Conservation (phyloP, 2,113 vertebrate species). For the Spilogale gracilis region DNA sequence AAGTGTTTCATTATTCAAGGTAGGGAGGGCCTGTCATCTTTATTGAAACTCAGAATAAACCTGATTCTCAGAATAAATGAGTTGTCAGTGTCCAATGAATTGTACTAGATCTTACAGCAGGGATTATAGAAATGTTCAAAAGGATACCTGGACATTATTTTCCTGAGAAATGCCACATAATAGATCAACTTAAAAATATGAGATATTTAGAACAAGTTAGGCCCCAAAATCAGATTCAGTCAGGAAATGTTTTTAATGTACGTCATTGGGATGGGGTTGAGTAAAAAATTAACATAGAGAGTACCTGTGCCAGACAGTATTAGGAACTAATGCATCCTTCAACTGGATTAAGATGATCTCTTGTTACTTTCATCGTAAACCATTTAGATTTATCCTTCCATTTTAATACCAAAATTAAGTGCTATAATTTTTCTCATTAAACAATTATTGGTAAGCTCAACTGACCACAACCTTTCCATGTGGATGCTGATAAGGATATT, state of each 20-base stretch:
- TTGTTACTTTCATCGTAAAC: conserved; percentile 24
- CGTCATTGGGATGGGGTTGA: neutral
- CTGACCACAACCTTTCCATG: neutral
- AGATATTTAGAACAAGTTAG: conserved; percentile 36
- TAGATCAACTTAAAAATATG: neutral
- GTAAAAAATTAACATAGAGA: conserved; percentile 23
- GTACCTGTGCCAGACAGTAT: neutral
- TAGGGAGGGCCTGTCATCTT: neutral
- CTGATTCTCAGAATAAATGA: neutral
- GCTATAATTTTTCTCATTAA: neutral
- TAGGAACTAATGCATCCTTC: neutral
- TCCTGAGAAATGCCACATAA: neutral
- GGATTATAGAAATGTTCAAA: neutral
- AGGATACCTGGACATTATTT: neutral
- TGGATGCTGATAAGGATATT: neutral
- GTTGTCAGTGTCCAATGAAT: conserved; percentile 7
- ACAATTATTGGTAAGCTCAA: neutral
- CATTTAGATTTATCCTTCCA: neutral
- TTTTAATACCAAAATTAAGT: conserved; percentile 4
- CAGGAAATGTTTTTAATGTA: neutral
- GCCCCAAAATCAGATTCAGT: neutral
- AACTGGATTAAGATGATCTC: neutral
- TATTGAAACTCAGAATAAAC: neutral
- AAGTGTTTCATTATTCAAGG: neutral
- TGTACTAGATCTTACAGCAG: neutral